Base-by-base conservation (phyloP, 2,113 vertebrate species). In the Chaetorhynchus papuensis region DNA sequence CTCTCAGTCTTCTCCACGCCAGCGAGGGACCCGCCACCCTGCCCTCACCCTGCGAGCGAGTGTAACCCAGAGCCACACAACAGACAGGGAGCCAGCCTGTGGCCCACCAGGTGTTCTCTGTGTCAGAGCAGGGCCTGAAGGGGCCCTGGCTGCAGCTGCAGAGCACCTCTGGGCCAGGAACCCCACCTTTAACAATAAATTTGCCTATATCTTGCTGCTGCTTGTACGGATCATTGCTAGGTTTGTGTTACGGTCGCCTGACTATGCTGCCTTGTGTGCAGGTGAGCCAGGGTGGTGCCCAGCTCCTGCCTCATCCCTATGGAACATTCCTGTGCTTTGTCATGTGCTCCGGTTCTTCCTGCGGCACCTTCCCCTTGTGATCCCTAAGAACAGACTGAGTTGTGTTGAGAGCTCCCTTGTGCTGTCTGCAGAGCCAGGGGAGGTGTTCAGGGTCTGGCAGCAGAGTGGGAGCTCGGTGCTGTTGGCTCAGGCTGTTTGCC, bases 191-290 rank as follows among this genome's bases (percentile, higher is more conserved):
- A 6, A 5, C 28, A 39, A 5, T 2, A 3, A 24, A 78, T 11
- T 30, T 0, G 1, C 18, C 63, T 10, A 1, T 13, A 11, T 54
- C n/a, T 30, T 3, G 1, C 30, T 53, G n/a, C 56, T 47, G 21
- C 65, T 20, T 9, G 15, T 5, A 11, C 0, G 1, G 23, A n/a
- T 39, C 0, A 0, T 35, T 24, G 13, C 24, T 8, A 20, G 35
- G 15, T 4, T 4, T 20, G 57, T 0, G 0, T 49, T 14, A 1
- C 0, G 20, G 30, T 7, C 2, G 1, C 10, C 42, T 13, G 50
- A 23, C 17, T 14, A 28, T 23, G 50, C 60, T 57, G 42, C 60
- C 20, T 2, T 2, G 9, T 6, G 70, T 42, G 66, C 1, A 5
- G 45, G 31, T 13, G 71, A 75, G 26, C 30, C 52, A 11, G 35